Evolutionary conservation across 2,888 invertebrate species (phyloP), one percentile per base, ranked within the genome.

Genomic region (Pseudeuparius sepicola): DNA sequence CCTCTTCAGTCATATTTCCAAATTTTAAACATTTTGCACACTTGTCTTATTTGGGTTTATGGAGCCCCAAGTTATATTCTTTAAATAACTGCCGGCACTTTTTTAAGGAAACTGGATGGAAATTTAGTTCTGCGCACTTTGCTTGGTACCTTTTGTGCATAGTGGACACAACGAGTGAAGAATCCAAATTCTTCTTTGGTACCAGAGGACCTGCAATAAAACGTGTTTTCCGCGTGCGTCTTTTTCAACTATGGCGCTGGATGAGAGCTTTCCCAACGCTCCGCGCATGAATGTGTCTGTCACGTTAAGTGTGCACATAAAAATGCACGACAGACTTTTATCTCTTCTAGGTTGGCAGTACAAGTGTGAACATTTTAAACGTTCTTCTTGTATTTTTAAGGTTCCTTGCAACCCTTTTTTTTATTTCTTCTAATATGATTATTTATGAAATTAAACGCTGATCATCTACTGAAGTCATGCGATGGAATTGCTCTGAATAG

Each of bases 41-140:
- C 11, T 35, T 28, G 24, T 35, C 28, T 15, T 35, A 29, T 11
- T 35, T 29, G 3, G 35, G 29, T 14, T 26, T 38, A 18, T 37
- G 30, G 28, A 44, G 46, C 14, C 42, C 45, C 28, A 46, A 35
- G 39, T 48, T 49, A 30, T 40, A 43, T 31, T 37, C 25, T 18
- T 26, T 36, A 28, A 45, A 43, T 1, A 42, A 30, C 11, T 11
- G 31, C 28, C 37, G 24, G 24, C 44, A 46, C 27, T 45, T 45
- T 31, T 43, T 42, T n/a, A 37, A 12, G 9, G 41, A 45, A 18
- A 40, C 44, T 14, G 37, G 37, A 12, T 24, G 24, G n/a, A 31
- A 16, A 26, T 38, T 37, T 32, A 38, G 34, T 31, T 29, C 33
- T 16, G 9, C 17, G 33, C 44, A 45, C 28, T 18, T 18, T 24